Percentiles rank a stretch among this genome's conserved stretches.
Evolutionary conservation across 2,113 vertebrate genomes (phyloP).

Genomic region (human): GRCh38 chr11:91741001-91741500

Average conservation of each 20-base stretch:
- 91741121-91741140: neutral
- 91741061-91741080: neutral
- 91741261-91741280: neutral
- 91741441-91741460: neutral
- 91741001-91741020: neutral
- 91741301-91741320: neutral
- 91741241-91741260: neutral
- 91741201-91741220: neutral
- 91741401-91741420: neutral
- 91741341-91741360: neutral
- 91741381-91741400: neutral
- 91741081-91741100: neutral
- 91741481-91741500: neutral
- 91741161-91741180: too few relatives aligned
- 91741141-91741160: too few relatives aligned
- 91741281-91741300: neutral
- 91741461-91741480: neutral
- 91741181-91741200: neutral
- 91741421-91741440: neutral
- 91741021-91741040: neutral
- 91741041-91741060: neutral
- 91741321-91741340: neutral
- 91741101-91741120: neutral
- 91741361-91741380: neutral
- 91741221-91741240: neutral